Evolutionary conservation across 1,140 invertebrate species (phyloP), one percentile per base, ranked within the genome.

Genomic region (Hypothenemus hampei): DNA sequence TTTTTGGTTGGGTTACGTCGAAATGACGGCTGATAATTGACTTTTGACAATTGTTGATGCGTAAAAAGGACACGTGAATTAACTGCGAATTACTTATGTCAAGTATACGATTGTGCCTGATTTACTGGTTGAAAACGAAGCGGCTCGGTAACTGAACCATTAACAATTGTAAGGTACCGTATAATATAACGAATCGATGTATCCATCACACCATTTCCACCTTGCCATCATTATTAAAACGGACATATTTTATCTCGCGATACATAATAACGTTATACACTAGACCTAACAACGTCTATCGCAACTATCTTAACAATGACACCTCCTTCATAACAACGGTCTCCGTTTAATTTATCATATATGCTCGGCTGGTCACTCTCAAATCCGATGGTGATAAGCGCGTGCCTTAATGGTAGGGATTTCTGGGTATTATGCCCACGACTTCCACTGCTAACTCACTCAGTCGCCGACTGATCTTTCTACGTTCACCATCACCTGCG

Each of bases 291-390:
- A 45, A 26, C 23, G n/a, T 19, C 21, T 47, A 47, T 47, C 45
- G 29, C 16, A 47, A 47, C 45, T 49, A 49, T 49, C 46, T 49
- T 49, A 49, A 49, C 46, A 49, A 49, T 49, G 46, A 49, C 46
- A 63, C 62, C 61, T 58, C 61, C 64, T 65, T 64, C 59, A 62
- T 52, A 62, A 58, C 49, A 41, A 40, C 57, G 54, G 60, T 60
- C 62, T 58, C 64, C 58, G 21, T 49, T 49, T 49, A 62, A 65
- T 65, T 64, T 58, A 65, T 65, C 64, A 64, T 65, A 58, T 60
- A 49, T 58, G 41, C 49, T 44, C 52, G 58, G 26, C 36, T 63
- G 64, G 57, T 60, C 59, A 58, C 46, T 59, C 44, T 56, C 40
- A 60, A 59, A 52, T 33, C 49, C 37, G 16, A 6, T 48, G 19